Conservation (phyloP, 1,140 invertebrate species). For the Drosophila subpulchrella region DNA sequence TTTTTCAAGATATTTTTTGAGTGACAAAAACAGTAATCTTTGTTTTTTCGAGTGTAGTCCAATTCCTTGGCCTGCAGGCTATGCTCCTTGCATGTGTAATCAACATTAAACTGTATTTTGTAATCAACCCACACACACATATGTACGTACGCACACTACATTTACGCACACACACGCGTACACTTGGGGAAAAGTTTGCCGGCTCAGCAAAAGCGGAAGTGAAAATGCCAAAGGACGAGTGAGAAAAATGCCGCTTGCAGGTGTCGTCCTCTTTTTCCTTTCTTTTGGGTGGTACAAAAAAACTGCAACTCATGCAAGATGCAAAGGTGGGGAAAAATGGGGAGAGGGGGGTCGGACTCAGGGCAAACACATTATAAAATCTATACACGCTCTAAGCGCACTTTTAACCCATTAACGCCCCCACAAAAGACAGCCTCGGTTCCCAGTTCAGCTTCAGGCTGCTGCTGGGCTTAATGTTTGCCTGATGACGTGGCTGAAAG, state of each 20-base stretch:
- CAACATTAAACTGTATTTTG: slow-evolving; percentile 82
- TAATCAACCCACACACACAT: slow-evolving; percentile 65
- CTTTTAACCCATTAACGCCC: slow-evolving; percentile 81
- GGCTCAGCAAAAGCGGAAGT: slow-evolving; percentile 63
- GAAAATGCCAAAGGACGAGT: slow-evolving; percentile 61
- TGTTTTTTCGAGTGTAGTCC: slow-evolving; percentile 8
- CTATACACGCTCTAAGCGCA: slow-evolving; percentile 78
- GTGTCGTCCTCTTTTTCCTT: slow-evolving; percentile 59
- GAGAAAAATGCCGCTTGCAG: slow-evolving; percentile 48
- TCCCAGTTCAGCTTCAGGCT: slow-evolving; percentile 19
- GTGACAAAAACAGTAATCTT: background rate
- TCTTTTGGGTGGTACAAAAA: slow-evolving; percentile 25
- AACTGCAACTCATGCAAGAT: slow-evolving; percentile 68
- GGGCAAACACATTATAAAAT: slow-evolving; percentile 79
- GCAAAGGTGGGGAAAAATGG: background rate
- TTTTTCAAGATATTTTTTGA: background rate
- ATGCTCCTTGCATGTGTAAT: slow-evolving; percentile 69
- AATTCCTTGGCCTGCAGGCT: slow-evolving; percentile 33
- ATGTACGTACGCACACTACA: slow-evolving; percentile 10
- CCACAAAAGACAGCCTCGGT: slow-evolving; percentile 37
- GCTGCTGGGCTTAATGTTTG: slow-evolving; percentile 57
- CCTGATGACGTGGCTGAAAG: slow-evolving; percentile 73
- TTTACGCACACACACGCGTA: slow-evolving; percentile 12
- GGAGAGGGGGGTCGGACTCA: background rate
- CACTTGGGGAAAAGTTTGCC: slow-evolving; percentile 56